Evolutionary conservation across 2,113 vertebrate species (phyloP), one percentile per base, ranked within the genome.

Genomic region (Petrocephalus microphthalmus): DNA sequence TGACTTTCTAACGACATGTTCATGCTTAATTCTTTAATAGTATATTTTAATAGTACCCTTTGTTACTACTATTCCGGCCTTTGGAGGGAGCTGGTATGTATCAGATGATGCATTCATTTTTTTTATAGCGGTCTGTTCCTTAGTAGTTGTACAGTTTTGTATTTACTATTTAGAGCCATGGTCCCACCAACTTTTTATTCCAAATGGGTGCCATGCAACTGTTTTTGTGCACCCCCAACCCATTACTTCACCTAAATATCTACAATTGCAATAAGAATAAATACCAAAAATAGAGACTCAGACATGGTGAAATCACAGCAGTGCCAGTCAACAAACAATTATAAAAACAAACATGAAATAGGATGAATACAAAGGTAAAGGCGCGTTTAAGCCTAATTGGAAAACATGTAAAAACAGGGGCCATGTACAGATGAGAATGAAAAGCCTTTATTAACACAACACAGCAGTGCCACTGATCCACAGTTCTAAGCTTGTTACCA

Each of bases 381-480:
- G 7, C n/a, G 8, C 8, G 1, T 67, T 78, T 78, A 78, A 42
- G 33, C 33, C 33, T 78, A 5, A 78, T 7, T 42, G 33, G 4
- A 78, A 78, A 37, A 42, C 33, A 13, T 37, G 33, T 74, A 29
- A 17, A 20, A 83, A 45, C 19, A 1, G n/a, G 42, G 22, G 51
- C n/a, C n/a, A 15, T 6, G 5, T 52, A 17, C 37, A 37, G 15
- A 51, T 60, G 82, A 87, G 86, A 64, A 86, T 87, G 74, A 94
- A 93, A 93, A 90, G 91, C 90, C 93, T 95, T 91, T 90, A 91
- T 89, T 91, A 93, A 94, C 91, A 94, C 90, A 93, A 91, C 71
- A 89, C 93, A 93, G 93, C 91, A 92, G 91, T 90, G 88, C 92
- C 89, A 91, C 92, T 90, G 89, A 49, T 89, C 90, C 92, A 92